These are phyloP conservation scores for Spinus pinus DNA, from an alignment of 2,797 vertebrate genomes.

Conservation along the genomic window DNA sequence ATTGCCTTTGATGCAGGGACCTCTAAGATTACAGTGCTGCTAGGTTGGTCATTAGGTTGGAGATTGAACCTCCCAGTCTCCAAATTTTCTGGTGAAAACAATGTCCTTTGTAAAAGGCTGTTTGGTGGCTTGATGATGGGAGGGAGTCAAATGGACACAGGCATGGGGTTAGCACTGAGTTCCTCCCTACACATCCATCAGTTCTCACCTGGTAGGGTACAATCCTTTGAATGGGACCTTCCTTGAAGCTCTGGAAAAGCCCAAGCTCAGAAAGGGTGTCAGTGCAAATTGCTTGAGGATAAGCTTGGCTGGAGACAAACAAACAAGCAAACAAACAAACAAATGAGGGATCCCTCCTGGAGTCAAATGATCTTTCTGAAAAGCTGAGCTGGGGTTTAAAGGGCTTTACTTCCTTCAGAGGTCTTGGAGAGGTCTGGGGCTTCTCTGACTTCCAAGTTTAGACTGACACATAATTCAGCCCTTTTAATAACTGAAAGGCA, in stretches of 20 bases:
- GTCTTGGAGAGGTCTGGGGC: not conserved
- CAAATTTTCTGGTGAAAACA: not conserved
- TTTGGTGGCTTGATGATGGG: not conserved
- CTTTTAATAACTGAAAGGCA: constrained; percentile 52
- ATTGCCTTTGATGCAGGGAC: not conserved
- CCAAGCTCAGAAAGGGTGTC: not conserved
- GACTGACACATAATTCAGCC: not conserved
- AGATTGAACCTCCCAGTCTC: not conserved
- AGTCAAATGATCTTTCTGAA: not conserved
- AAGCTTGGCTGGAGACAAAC: not conserved
- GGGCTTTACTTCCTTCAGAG: not conserved
- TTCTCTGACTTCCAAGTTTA: constrained; percentile 29
- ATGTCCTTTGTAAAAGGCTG: not conserved
- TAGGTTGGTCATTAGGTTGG: not conserved
- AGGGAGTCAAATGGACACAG: not conserved
- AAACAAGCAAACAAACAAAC: not conserved
- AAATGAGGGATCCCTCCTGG: not conserved
- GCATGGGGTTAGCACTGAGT: rapidly evolving
- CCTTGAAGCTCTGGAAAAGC: not conserved
- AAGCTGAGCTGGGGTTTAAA: not conserved
- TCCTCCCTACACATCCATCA: not conserved
- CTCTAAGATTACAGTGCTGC: not conserved
- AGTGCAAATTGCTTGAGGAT: not conserved
- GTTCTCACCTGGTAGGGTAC: not conserved
- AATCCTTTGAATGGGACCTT: not conserved